A percentile compares a stretch with the other conserved stretches of the same genome.
Evolutionary conservation across 2,888 invertebrate species (phyloP).

Genomic region (Sthenelais limicola): DNA sequence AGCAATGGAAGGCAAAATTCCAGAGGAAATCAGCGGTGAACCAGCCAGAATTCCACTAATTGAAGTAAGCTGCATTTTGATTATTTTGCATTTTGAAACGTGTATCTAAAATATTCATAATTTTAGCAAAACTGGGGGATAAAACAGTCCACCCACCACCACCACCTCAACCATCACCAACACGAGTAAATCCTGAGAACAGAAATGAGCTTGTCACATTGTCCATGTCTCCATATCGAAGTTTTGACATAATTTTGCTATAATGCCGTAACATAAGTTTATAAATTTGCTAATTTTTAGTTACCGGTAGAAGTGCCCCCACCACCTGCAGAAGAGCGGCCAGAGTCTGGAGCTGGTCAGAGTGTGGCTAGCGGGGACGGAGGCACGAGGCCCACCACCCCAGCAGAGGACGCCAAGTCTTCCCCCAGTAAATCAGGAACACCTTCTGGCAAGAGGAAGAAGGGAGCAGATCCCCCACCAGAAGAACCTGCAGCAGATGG

Average conservation of each 20-base stretch:
- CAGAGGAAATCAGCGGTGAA: conserved; percentile 65
- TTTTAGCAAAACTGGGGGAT: too few relatives aligned
- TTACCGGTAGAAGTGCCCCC: conserved; percentile 31
- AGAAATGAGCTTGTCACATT: too few relatives aligned
- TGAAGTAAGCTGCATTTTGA: conserved; percentile 58
- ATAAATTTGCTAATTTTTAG: background rate
- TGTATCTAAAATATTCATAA: too few relatives aligned
- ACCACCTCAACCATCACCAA: background rate
- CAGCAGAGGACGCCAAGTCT: conserved; percentile 52
- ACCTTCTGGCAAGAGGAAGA: conserved; percentile 61
- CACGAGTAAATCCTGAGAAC: too few relatives aligned
- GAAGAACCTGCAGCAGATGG: conserved; percentile 11
- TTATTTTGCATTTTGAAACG: background rate
- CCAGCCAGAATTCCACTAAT: conserved; percentile 69
- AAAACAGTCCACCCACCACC: background rate
- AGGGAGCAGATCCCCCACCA: conserved; percentile 50
- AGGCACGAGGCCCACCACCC: conserved; percentile 51
- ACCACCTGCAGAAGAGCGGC: conserved; percentile 5
- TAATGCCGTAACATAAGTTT: background rate
- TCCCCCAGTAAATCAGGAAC: conserved; percentile 55
- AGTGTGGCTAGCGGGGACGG: conserved; percentile 44
- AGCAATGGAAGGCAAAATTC: conserved; percentile 71
- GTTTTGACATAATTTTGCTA: too few relatives aligned
- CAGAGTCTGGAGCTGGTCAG: background rate
- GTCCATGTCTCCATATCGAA: too few relatives aligned